Evolutionary conservation across 2,888 invertebrate species (phyloP), one percentile per base, ranked within the genome.

Genomic region (Chrysina gloriosa): DNA sequence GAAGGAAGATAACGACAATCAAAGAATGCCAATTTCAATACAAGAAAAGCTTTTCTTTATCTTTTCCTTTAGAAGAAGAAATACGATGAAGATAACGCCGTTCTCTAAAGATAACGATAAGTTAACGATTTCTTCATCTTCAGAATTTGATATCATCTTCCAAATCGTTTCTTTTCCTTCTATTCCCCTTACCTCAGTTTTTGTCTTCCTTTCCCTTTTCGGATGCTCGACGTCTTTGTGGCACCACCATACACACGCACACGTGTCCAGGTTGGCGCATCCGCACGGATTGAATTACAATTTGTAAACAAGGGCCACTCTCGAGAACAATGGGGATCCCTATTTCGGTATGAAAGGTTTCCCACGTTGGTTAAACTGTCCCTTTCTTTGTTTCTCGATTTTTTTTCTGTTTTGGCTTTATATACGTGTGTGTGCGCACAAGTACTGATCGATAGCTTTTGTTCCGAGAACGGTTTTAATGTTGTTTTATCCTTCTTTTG

Each of bases 271-370:
- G 42, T 61, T 61, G 27, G 58, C 58, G 58, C 58, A 61, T 61
- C n/a, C 58, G 27, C 42, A 45, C 45, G 58, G 58, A 61, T 61
- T 45, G 58, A 61, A 61, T 61, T 61, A 61, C 58, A 61, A 61
- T 45, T 61, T 27, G 58, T 61, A 61, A 61, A 61, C 58, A 61
- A 61, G 42, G 39, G 27, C 64, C 50, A 25, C 52, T 45, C 54
- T n/a, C 54, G 54, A 54, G n/a, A 65, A 54, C 31, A 54, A 54
- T 58, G 69, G 64, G 25, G 50, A 54, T 48, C 4, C 52, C 67
- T 69, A 68, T 65, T 69, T 69, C n/a, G n/a, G 63, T 68, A 65
- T 54, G 64, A 45, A 56, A 11, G 23, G 56, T 61, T 61, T 61
- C 58, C 42, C 58, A 61, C 58, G 58, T 61, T 61, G 45, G 27